A percentile compares a stretch with the other conserved stretches of the same genome.
Evolutionary conservation across 2,797 vertebrate species (phyloP).

Genomic region (Anguilla obscura): DNA sequence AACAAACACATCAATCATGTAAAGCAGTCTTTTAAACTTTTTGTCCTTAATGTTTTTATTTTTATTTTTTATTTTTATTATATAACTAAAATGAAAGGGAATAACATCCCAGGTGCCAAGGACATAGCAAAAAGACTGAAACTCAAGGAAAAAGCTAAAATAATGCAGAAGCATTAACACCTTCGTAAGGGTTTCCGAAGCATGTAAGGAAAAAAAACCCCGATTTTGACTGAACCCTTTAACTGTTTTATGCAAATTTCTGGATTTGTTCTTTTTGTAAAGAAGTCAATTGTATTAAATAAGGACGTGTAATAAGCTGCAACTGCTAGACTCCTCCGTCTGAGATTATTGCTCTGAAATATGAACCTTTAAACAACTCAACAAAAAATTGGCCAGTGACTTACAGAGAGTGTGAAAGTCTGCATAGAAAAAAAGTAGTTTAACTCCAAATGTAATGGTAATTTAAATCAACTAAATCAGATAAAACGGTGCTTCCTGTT

Average conservation of each 20-base stretch:
- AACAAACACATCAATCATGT: neutral
- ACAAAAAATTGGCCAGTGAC: neutral
- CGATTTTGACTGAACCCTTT: neutral
- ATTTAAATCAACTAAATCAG: conserved; percentile 7
- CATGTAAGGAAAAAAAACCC: neutral
- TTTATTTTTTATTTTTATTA: too few species aligned
- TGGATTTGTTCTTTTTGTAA: neutral
- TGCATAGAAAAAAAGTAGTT: neutral
- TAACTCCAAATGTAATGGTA: neutral
- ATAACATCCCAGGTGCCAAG: too few species aligned
- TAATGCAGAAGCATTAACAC: neutral
- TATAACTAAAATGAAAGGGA: too few species aligned
- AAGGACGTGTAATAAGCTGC: neutral
- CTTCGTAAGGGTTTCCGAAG: neutral
- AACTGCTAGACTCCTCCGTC: neutral
- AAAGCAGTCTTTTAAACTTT: neutral
- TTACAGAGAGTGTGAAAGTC: neutral
- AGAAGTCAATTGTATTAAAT: neutral
- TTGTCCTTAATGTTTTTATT: too few species aligned
- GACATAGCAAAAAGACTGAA: too few species aligned
- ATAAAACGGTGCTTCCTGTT: neutral
- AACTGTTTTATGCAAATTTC: neutral
- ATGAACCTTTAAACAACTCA: neutral
- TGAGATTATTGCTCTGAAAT: neutral
- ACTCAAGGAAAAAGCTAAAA: neutral